Evolutionary conservation across 2,113 vertebrate species (phyloP), one percentile per base, ranked within the genome.

Genomic region (Entomyzon cyanotis): DNA sequence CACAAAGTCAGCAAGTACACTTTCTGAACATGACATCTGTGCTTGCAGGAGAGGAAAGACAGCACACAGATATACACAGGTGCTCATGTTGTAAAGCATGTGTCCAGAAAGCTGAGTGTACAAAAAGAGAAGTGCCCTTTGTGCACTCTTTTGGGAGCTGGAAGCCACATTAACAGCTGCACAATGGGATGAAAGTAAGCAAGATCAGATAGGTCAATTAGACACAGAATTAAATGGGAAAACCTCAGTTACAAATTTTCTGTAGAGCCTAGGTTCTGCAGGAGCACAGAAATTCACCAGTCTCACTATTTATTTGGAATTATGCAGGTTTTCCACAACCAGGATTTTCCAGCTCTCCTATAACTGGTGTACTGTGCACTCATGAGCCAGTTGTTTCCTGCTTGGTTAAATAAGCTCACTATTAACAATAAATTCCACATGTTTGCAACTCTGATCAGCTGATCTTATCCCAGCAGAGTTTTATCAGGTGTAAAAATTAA

Each of bases 81-180:
- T 95, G 91, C 52, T 91, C 18, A 3, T 7, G 33, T 17, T 76
- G 78, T 46, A 87, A 87, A 93, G 89, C 78, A 65, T 49, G 75
- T 65, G 39, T 52, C 84, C 1, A 4, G 24, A 96, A 92, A 93
- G 92, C 92, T 95, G 95, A 92, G 56, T 52, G 47, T 37, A 81
- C 85, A 86, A 59, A 95, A 84, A 85, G 64, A 77, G 55, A 85
- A n/a, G 60, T 41, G 75, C 25, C 64, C 76, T 93, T 90, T 84
- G 39, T 81, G 76, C 42, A 41, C 28, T 76, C 76, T 79, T 81
- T 47, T 37, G 94, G 90, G 88, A 94, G 41, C 76, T 52, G 33
- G 46, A 23, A 86, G 93, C 44, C 73, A 78, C 56, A 60, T 56
- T 46, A 92, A 73, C 95, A 97, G 88, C 85, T 96, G 93, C 56